Conservation (phyloP, 1,140 invertebrate species). For the Listronotus oregonensis region DNA sequence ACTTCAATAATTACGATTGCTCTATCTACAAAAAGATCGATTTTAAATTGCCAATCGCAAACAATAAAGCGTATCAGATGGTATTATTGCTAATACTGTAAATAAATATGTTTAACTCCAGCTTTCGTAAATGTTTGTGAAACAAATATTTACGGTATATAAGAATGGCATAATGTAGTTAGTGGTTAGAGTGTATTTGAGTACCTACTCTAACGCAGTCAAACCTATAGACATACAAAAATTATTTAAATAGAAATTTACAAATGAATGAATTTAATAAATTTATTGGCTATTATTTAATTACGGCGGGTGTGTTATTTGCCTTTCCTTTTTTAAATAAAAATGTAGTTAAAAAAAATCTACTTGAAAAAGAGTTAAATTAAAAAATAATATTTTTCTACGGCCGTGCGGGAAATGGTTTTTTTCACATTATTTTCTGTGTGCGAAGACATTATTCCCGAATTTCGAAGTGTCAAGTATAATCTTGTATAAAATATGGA, state of each 20-base stretch:
- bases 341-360: too few species aligned
- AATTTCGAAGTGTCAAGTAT: too few species aligned
- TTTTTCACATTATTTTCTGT: too few species aligned
- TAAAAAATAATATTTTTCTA: too few species aligned
- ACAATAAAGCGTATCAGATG: constrained; percentile 19
- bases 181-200: constrained; percentile 18
- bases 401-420: too few species aligned
- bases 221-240: not conserved
- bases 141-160: constrained; percentile 33
- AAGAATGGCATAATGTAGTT: constrained; percentile 28
- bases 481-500: too few species aligned
- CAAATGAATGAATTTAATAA: constrained; percentile 19
- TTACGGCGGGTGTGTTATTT: too few species aligned
- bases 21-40: constrained; percentile 32
- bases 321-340: too few species aligned
- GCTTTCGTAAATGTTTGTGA: constrained; percentile 31
- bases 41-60: constrained; percentile 28
- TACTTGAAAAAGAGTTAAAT: too few species aligned
- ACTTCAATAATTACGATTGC: constrained; percentile 23
- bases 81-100: constrained; percentile 36
- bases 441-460: too few species aligned
- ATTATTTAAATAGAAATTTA: constrained; percentile 5
- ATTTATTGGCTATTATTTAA: constrained; percentile 5
- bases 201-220: constrained; percentile 9
- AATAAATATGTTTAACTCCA: constrained; percentile 32